phyloP scores from a whole-genome alignment of 2,113 vertebrate genomes.

The Chascanopsetta lugubris region DNA sequence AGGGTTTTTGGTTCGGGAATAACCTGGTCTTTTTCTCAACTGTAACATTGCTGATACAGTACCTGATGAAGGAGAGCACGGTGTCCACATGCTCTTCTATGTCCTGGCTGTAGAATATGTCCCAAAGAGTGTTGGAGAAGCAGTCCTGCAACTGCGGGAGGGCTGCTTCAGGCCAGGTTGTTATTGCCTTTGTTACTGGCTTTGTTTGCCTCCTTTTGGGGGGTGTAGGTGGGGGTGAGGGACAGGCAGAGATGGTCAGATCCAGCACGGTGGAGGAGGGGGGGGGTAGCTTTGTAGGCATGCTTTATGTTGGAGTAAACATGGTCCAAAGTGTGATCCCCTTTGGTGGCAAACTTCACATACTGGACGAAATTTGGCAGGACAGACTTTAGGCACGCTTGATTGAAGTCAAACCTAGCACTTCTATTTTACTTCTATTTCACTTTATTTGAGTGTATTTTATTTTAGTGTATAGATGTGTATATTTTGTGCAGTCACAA shows the following conservation, averaged over 20 bases:
- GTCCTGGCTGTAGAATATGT: neutral
- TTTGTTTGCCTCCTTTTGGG: neutral
- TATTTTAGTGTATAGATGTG: too few species aligned
- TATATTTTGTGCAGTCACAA: too few species aligned
- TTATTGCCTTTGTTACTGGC: neutral
- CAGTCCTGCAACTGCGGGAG: neutral
- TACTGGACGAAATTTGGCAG: neutral
- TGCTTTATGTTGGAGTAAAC: neutral
- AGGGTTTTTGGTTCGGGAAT: neutral
- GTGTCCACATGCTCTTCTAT: neutral
- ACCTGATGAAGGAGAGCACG: neutral
- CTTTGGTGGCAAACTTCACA: neutral
- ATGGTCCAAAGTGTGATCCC: too few species aligned
- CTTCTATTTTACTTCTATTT: too few species aligned
- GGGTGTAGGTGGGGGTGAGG: neutral
- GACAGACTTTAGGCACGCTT: neutral
- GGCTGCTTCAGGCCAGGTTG: neutral
- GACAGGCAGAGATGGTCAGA: neutral
- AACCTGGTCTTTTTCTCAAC: neutral
- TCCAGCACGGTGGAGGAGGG: neutral
- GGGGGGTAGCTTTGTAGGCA: neutral
- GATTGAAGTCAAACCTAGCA: too few species aligned
- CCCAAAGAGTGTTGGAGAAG: neutral
- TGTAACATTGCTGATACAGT: too few species aligned
- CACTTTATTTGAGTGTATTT: too few species aligned